Conservation (phyloP, 2,888 invertebrate species). For the Epiblema foenella region DNA sequence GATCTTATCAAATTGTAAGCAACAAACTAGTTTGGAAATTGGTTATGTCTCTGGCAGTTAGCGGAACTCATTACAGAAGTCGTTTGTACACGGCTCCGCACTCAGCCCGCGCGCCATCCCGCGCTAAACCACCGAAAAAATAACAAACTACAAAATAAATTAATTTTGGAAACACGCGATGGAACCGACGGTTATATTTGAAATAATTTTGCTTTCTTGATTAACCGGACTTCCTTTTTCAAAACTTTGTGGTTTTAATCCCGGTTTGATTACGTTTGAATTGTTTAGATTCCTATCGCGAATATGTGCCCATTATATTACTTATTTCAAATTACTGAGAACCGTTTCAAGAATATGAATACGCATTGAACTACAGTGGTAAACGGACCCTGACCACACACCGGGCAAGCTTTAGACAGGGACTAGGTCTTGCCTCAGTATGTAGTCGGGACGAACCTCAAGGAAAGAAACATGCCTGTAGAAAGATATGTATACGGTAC, state of each 20-base stretch:
- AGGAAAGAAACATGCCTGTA: neutral
- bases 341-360: neutral
- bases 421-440: neutral
- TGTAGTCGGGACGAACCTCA: neutral
- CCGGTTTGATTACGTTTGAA: slow-evolving; percentile 59
- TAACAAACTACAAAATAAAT: slow-evolving; percentile 68
- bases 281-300: slow-evolving; percentile 60
- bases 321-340: slow-evolving; percentile 1
- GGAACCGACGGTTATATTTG: slow-evolving; percentile 67
- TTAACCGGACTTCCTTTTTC: slow-evolving; percentile 65
- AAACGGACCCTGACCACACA: neutral
- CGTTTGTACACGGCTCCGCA: slow-evolving; percentile 68
- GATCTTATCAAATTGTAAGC: slow-evolving; percentile 55
- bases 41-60: slow-evolving; percentile 67
- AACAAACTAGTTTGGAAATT: slow-evolving; percentile 58
- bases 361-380: neutral
- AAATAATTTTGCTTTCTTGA: slow-evolving; percentile 71
- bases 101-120: slow-evolving; percentile 50
- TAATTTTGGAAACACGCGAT: slow-evolving; percentile 80
- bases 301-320: slow-evolving; percentile 50
- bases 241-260: slow-evolving; percentile 68
- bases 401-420: neutral
- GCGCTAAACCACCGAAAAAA: slow-evolving; percentile 57
- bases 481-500: too few species aligned
- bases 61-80: slow-evolving; percentile 68